Evolutionary conservation across 2,888 invertebrate genomes (phyloP), one percentile per base, ranked within the genome.

Genomic region (Anoncus sp.): DNA sequence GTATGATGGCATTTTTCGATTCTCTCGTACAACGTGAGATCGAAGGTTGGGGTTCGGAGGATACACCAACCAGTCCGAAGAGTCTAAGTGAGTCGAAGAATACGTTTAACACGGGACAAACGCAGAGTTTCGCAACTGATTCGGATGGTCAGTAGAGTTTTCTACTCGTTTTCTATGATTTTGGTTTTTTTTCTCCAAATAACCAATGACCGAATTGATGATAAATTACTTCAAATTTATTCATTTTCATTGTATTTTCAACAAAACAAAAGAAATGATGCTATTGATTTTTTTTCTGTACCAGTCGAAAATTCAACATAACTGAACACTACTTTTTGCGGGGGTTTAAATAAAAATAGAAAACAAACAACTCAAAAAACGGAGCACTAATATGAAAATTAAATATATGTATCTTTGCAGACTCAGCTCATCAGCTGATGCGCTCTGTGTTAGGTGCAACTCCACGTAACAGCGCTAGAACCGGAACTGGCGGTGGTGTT

Each of bases 1-100:
- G 97, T 66, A 98, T 98, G 98, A 96, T 98, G 96, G 98, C 98
- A 35, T 98, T 98, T 92, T 98, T 98, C 88, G 98, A 98, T 92
- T 96, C 97, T 12, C 92, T 98, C 22, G 97, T 98, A 31, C 98
- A 98, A 90, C 94, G 97, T 49, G 98, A 98, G 90, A 94, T 98
- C 79, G 97, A 97, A 92, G 95, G 95, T 3, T 96, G 96, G 93
- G 92, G 94, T 60, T 94, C 93, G 0, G 94, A 94, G 63, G 94
- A 94, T 76, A 78, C 85, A 16, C 84, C 86, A 31, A 84, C 86
- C 1, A 83, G 85, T 12, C 86, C 87, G 3, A 86, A 85, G 43
- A 86, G 85, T 14, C 86, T 87, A 5, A 89, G 86, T 73, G 89
- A 89, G 31, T 84, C 87, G 3, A 90, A 90, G 65, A 85, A 85